Conservation (phyloP, 2,888 invertebrate species). For the Drosophila incognita region DNA sequence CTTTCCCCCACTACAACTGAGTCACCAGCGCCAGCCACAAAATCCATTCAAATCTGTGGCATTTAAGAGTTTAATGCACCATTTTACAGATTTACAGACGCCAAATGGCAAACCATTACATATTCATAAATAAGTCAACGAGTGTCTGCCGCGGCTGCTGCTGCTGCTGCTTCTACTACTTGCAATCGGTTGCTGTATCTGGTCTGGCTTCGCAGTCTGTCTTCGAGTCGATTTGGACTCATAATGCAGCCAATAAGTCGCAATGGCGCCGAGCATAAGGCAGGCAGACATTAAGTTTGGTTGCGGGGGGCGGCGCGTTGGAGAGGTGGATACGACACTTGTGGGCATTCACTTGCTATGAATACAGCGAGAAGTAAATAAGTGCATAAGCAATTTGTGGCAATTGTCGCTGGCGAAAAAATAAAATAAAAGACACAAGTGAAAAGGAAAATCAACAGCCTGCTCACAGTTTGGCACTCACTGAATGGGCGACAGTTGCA, state of each 20-base stretch:
- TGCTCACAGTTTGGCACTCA: conserved; percentile 37
- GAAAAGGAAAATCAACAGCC: conserved; percentile 4
- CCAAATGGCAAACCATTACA: conserved; percentile 18
- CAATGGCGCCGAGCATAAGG: conserved; percentile 41
- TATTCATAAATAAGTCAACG: conserved; percentile 52
- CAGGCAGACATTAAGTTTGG: not conserved
- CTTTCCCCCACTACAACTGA: conserved; percentile 12
- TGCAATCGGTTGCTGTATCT: conserved; percentile 1
- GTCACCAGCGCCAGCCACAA: conserved; percentile 10
- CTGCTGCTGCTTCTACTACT: not conserved
- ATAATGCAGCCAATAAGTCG: conserved; percentile 60
- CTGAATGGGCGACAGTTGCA: conserved; percentile 52
- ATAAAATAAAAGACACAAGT: not conserved
- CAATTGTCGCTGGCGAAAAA: conserved; percentile 64
- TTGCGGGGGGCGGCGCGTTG: too few species aligned
- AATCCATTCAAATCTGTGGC: conserved; percentile 24
- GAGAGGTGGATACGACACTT: conserved; percentile 43
- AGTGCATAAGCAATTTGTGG: conserved; percentile 69
- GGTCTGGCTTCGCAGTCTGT: conserved; percentile 23
- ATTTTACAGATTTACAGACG: conserved; percentile 34
- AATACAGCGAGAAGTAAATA: conserved; percentile 50
- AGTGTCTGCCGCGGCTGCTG: conserved; percentile 12
- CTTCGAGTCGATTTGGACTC: conserved; percentile 38
- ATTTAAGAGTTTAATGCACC: conserved; percentile 33
- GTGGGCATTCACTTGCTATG: conserved; percentile 71